Percentiles rank a stretch among this genome's conserved stretches.
phyloP scores from a whole-genome alignment of 30 jellyfish, hydroid and myxozoan genomes.

The Chrysaora quinquecirrha region DNA sequence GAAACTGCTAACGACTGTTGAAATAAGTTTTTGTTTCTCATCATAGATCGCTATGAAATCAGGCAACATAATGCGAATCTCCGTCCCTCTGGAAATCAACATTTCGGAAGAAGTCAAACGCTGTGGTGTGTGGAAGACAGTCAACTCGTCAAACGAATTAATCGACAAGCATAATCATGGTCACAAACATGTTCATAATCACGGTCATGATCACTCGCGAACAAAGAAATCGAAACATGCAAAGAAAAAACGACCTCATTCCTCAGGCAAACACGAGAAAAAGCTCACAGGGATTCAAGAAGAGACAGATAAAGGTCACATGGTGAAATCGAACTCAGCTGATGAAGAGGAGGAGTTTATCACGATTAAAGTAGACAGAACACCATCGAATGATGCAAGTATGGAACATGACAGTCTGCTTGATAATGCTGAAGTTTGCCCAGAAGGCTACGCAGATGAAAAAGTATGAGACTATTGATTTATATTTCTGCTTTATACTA shows the following conservation, averaged over 20 bases:
- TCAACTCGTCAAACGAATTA: conserved; percentile 62
- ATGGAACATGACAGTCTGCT: not conserved
- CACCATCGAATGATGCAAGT: conserved; percentile 2
- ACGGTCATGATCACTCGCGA: conserved; percentile 5
- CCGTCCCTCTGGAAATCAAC: conserved; percentile 68
- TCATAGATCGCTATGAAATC: conserved; percentile 65
- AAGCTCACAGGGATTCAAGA: conserved; percentile 70
- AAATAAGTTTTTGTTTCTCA: no score
- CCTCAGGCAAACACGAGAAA: conserved; percentile 29
- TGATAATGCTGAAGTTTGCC: conserved; percentile 21
- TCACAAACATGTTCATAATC: conserved; percentile 32
- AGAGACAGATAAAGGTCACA: conserved; percentile 20
- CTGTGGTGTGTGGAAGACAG: conserved; percentile 79
- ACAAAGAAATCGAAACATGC: conserved; percentile 20
- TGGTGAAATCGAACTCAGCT: conserved; percentile 22
- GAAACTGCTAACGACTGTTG: no score
- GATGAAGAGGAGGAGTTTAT: conserved; percentile 57
- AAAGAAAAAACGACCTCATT: conserved; percentile 1
- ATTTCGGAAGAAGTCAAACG: conserved; percentile 73
- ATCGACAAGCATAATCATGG: conserved; percentile 7
- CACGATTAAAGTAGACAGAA: conserved; percentile 55
- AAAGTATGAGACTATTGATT: not conserved
- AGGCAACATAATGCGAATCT: conserved; percentile 66
- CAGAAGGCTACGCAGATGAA: not conserved
- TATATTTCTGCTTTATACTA: no score